Evolutionary conservation across 2,797 vertebrate species (phyloP).

Genomic region (Sebastes variabilis): DNA sequence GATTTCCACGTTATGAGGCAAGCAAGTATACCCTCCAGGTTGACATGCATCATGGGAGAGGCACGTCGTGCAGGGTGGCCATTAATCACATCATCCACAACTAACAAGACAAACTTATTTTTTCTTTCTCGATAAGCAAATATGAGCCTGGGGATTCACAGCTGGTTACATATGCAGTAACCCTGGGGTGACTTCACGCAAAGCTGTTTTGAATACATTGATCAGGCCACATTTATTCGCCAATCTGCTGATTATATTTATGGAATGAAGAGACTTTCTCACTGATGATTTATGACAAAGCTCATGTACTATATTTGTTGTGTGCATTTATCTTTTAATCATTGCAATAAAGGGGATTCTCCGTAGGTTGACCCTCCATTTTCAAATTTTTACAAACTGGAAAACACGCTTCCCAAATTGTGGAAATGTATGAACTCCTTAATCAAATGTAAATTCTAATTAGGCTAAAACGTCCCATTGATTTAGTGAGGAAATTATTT

Average conservation of each 20-base stretch:
- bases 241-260: constrained; percentile 41
- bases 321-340: constrained; percentile 24
- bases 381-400: constrained; percentile 21
- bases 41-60: constrained; percentile 66
- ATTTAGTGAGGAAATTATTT: constrained; percentile 36
- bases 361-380: neutral
- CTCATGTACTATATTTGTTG: neutral
- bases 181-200: constrained; percentile 31
- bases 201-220: constrained; percentile 44
- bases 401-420: constrained; percentile 25
- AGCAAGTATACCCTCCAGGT: constrained; percentile 57
- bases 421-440: constrained; percentile 19
- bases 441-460: constrained; percentile 39
- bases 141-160: constrained; percentile 43
- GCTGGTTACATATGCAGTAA: constrained; percentile 54
- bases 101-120: constrained; percentile 62
- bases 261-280: neutral
- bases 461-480: constrained; percentile 26
- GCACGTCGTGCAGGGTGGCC: constrained; percentile 22
- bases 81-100: constrained; percentile 75
- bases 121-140: constrained; percentile 56
- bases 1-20: constrained; percentile 70
- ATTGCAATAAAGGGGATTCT: neutral
- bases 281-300: constrained; percentile 31
- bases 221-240: constrained; percentile 22